These are phyloP conservation scores for Hirtodrosophila duncani DNA, from an alignment of 2,888 invertebrate genomes.

Conservation along the genomic window DNA sequence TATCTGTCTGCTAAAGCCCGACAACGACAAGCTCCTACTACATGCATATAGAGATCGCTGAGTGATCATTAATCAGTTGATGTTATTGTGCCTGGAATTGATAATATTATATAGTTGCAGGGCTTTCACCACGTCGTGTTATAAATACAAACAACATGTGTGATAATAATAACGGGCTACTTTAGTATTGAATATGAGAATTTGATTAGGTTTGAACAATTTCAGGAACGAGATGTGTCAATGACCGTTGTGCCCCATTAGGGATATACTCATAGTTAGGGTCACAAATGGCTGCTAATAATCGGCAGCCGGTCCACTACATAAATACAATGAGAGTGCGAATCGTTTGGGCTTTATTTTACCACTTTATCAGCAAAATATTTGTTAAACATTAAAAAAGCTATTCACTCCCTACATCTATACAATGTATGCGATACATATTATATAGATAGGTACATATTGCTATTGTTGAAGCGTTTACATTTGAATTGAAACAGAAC, in stretches of 20 bases:
- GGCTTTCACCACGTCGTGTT: conserved; percentile 20
- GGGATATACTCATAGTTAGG: no score
- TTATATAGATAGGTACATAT: background rate
- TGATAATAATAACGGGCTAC: background rate
- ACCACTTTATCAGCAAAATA: conserved; percentile 39
- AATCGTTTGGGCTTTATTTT: conserved; percentile 5
- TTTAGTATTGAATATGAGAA: background rate
- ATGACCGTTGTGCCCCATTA: conserved; percentile 42
- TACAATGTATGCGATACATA: background rate
- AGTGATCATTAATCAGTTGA: conserved; percentile 30
- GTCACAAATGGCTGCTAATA: no score
- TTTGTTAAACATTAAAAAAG: conserved; percentile 39
- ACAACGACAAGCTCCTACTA: no score
- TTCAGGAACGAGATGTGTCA: conserved; percentile 32
- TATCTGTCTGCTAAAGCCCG: no score
- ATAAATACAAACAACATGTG: background rate
- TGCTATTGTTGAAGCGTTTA: conserved; percentile 1
- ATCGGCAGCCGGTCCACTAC: no score
- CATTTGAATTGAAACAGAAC: conserved; percentile 5
- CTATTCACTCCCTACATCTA: conserved; percentile 11
- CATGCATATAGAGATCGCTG: conserved; percentile 5
- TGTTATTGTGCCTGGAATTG: conserved; percentile 25
- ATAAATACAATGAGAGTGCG: conserved; percentile 7
- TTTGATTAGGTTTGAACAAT: conserved; percentile 25
- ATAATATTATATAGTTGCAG: conserved; percentile 17